These are phyloP conservation scores for Margaritifera margaritifera DNA, from an alignment of 2,888 invertebrate species.

Conservation along the genomic window DNA sequence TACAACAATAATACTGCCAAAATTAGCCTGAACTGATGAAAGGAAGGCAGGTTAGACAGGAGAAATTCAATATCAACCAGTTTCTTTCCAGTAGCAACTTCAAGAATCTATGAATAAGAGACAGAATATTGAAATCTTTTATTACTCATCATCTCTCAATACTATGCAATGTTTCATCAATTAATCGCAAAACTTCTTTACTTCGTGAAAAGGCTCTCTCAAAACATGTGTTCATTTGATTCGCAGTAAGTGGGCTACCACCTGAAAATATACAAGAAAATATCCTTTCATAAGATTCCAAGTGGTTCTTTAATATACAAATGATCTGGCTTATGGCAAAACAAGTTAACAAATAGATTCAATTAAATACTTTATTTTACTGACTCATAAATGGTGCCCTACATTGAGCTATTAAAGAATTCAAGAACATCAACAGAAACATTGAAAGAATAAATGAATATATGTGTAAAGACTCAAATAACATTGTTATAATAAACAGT, in stretches of 20 bases:
- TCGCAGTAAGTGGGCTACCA: slow-evolving; percentile 53
- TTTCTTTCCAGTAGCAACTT: too few relatives aligned
- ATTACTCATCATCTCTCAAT: slow-evolving; percentile 42
- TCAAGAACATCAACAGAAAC: neutral
- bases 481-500: too few relatives aligned
- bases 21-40: too few relatives aligned
- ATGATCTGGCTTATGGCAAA: neutral
- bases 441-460: too few relatives aligned
- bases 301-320: too few relatives aligned
- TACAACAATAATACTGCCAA: too few relatives aligned
- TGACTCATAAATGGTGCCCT: too few relatives aligned
- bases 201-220: slow-evolving; percentile 49
- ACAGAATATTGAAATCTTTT: too few relatives aligned
- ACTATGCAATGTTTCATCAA: slow-evolving; percentile 51
- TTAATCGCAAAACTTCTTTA: slow-evolving; percentile 45
- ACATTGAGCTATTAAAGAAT: neutral
- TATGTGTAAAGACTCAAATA: too few relatives aligned
- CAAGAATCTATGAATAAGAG: too few relatives aligned
- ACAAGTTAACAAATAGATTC: neutral
- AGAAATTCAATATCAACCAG: too few relatives aligned
- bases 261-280: slow-evolving; percentile 35
- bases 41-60: too few relatives aligned
- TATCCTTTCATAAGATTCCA: neutral
- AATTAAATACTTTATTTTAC: neutral
- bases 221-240: slow-evolving; percentile 54